Percentiles rank a stretch among this genome's conserved stretches.
Evolutionary conservation across 2,113 vertebrate genomes (phyloP).

Genomic region (Stigmatopora nigra): DNA sequence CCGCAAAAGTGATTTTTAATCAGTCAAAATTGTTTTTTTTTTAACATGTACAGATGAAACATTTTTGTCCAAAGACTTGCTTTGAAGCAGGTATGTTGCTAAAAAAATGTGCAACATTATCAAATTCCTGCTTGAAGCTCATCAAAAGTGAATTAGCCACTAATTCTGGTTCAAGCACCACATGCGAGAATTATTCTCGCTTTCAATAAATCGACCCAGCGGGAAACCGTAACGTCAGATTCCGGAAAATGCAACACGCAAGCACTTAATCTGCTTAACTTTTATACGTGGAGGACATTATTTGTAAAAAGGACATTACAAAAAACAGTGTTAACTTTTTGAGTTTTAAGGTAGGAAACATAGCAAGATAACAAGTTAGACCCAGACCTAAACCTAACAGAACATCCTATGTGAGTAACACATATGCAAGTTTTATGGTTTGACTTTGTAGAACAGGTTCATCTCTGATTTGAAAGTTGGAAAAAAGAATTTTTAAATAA

Average conservation of each 20-base stretch:
- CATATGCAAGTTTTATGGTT: too few species aligned
- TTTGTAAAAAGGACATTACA: neutral
- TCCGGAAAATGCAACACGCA: conserved; percentile 29
- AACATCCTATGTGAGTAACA: too few species aligned
- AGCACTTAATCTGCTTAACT: conserved; percentile 32
- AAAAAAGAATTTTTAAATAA: too few species aligned
- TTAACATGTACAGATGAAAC: neutral
- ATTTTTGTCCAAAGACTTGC: neutral
- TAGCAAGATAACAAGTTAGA: too few species aligned
- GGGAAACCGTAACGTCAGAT: conserved; percentile 17
- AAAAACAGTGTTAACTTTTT: neutral
- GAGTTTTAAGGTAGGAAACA: too few species aligned
- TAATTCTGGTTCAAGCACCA: conserved; percentile 17
- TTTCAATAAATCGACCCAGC: conserved; percentile 16
- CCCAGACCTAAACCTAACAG: too few species aligned
- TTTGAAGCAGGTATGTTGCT: neutral
- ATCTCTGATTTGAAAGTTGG: too few species aligned
- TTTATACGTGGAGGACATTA: conserved; percentile 1
- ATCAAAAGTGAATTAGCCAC: conserved; percentile 47
- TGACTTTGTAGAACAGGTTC: too few species aligned
- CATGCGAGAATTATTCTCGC: conserved; percentile 22
- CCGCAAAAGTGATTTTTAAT: neutral
- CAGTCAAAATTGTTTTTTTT: neutral
- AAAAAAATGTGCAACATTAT: conserved; percentile 24
- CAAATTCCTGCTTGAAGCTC: conserved; percentile 22